Conservation (phyloP, 2,113 vertebrate genomes). For the Pelvicachromis taeniatus region DNA sequence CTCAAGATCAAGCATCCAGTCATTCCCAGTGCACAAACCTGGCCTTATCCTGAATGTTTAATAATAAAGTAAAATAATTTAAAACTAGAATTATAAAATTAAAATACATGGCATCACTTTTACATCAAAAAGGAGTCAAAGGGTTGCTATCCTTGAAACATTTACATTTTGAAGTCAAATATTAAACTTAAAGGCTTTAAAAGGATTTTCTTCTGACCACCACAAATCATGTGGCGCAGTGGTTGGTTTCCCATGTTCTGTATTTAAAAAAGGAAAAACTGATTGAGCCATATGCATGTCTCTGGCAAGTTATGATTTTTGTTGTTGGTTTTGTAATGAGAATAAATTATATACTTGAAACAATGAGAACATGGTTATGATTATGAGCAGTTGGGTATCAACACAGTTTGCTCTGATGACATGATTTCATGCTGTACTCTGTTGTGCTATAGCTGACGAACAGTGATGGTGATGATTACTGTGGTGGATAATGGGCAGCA, state of each 20-base stretch:
- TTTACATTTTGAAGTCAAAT: not conserved
- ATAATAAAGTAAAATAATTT: not conserved
- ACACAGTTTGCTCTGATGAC: not conserved
- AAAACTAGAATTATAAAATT: not conserved
- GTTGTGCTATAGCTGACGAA: not conserved
- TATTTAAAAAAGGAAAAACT: not conserved
- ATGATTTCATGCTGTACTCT: not conserved
- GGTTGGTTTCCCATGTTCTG: constrained; percentile 13
- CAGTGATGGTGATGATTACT: not conserved
- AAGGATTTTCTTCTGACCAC: not conserved
- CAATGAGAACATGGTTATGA: not conserved
- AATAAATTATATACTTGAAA: constrained; percentile 39
- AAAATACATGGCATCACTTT: not conserved
- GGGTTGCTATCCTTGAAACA: not conserved
- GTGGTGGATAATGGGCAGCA: not conserved
- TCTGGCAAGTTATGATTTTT: constrained; percentile 31
- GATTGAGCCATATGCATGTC: constrained; percentile 32
- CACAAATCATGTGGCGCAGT: not conserved
- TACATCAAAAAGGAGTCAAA: not conserved
- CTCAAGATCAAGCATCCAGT: not conserved
- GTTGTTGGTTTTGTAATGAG: constrained; percentile 43
- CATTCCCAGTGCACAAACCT: not conserved
- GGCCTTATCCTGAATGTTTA: not conserved
- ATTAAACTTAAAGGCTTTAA: not conserved
- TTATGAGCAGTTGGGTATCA: not conserved